phyloP scores from a whole-genome alignment of 1,140 invertebrate genomes.

The Tetraneura akinire region DNA sequence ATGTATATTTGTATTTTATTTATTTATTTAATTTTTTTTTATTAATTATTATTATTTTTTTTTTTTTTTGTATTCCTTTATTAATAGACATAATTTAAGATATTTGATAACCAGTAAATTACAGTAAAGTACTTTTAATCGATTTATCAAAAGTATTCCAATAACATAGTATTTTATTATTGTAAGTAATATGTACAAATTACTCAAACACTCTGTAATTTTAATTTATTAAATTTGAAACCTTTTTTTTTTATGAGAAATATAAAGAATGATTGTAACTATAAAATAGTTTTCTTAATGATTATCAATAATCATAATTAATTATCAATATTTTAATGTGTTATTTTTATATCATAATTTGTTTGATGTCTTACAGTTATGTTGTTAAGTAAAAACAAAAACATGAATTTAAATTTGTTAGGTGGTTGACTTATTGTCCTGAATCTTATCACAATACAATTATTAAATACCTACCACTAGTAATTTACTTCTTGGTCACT shows the following conservation, averaged over 20 bases:
- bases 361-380: too few species aligned
- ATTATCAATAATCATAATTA: too few species aligned
- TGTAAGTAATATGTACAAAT: conserved; percentile 25
- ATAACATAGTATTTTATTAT: not conserved
- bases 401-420: too few species aligned
- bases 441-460: too few species aligned
- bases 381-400: too few species aligned
- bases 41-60: too few species aligned
- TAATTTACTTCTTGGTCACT: too few species aligned
- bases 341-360: not conserved
- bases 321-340: not conserved
- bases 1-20: not conserved
- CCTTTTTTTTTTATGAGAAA: not conserved
- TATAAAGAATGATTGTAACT: not conserved
- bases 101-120: not conserved
- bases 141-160: conserved; percentile 19
- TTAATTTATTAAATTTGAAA: conserved; percentile 20
- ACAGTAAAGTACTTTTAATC: not conserved
- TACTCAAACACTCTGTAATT: conserved; percentile 5
- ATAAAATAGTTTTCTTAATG: not conserved
- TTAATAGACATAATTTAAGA: not conserved
- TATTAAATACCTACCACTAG: too few species aligned
- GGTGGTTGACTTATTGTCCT: too few species aligned
- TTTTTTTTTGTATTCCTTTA: conserved; percentile 40
- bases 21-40: conserved; percentile 1